Evolutionary conservation across 2,797 vertebrate species (phyloP).

Genomic region (Oryzias sinensis): DNA sequence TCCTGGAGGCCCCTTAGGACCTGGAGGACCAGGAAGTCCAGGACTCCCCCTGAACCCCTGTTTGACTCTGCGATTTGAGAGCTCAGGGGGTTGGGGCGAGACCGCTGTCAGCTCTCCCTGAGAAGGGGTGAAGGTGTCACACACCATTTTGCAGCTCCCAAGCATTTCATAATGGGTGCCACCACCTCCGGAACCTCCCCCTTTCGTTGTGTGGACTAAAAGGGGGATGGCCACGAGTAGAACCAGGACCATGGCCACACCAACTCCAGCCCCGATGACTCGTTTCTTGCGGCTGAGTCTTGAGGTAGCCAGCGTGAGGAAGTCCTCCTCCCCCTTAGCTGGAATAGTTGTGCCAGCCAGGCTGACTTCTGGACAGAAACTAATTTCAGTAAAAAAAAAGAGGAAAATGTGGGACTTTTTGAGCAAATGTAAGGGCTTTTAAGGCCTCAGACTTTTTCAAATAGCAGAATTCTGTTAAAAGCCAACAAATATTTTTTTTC

Average conservation of each 20-base stretch:
- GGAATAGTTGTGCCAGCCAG: conserved; percentile 89
- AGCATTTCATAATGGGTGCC: conserved; percentile 91
- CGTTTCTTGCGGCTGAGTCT: conserved; percentile 91
- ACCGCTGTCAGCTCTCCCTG: conserved; percentile 75
- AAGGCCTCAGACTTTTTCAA: conserved; percentile 21
- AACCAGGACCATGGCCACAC: conserved; percentile 95
- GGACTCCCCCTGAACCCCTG: conserved; percentile 84
- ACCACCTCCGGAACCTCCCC: conserved; percentile 80
- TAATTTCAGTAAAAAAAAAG: conserved; percentile 36
- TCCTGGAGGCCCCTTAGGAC: conserved; percentile 83
- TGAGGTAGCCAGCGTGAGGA: conserved; percentile 94
- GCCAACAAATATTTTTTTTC: conserved; percentile 33
- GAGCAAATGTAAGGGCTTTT: conserved; percentile 27
- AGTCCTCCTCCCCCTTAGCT: conserved; percentile 92
- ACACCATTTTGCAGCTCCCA: conserved; percentile 93
- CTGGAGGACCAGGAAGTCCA: conserved; percentile 83
- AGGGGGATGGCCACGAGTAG: conserved; percentile 94
- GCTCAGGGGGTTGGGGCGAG: conserved; percentile 79
- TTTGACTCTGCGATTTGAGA: conserved; percentile 81
- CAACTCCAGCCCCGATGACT: conserved; percentile 91
- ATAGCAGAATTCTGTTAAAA: conserved; percentile 29
- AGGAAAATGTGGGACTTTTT: conserved; percentile 18
- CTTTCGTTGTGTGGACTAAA: conserved; percentile 93
- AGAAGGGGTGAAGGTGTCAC: conserved; percentile 85
- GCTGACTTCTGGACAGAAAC: conserved; percentile 61